Conservation (phyloP, 92 coral and sea anemone species). For the Porites rus region DNA sequence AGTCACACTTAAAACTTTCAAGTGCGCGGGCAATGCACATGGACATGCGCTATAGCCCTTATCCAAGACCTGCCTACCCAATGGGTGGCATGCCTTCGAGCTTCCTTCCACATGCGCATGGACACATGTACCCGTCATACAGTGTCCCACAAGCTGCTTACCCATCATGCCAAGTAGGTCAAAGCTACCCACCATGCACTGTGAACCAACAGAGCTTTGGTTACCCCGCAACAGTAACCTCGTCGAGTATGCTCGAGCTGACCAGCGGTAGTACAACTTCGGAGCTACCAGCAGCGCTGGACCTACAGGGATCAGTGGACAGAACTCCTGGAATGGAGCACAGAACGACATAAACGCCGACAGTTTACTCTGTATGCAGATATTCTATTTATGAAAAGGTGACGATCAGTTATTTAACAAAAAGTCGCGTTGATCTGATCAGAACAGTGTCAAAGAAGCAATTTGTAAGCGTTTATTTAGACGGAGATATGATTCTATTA, state of each 20-base stretch:
- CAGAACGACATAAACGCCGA: slow-evolving; percentile 39
- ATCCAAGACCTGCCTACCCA: slow-evolving; percentile 83
- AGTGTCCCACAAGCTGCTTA: slow-evolving; percentile 76
- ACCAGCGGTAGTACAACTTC: slow-evolving; percentile 60
- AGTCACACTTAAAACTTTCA: slow-evolving; percentile 76
- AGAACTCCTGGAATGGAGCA: slow-evolving; percentile 42
- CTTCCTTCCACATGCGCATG: slow-evolving; percentile 80
- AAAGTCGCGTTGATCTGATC: background rate
- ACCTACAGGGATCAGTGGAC: slow-evolving; percentile 41
- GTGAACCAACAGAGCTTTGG: slow-evolving; percentile 61
- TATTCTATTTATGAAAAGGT: slow-evolving; percentile 31
- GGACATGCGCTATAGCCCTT: slow-evolving; percentile 93
- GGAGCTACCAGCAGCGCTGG: slow-evolving; percentile 48
- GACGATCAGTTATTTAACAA: slow-evolving; percentile 19
- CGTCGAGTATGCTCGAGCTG: slow-evolving; percentile 66
- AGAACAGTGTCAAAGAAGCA: background rate
- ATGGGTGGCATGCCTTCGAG: slow-evolving; percentile 80
- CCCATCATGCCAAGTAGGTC: slow-evolving; percentile 82
- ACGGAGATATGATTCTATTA: background rate
- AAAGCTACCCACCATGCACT: slow-evolving; percentile 77
- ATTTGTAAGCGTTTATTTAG: background rate
- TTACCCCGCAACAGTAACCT: slow-evolving; percentile 76
- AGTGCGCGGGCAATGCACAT: slow-evolving; percentile 80
- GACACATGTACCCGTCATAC: slow-evolving; percentile 83
- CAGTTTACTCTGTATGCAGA: background rate